Evolutionary conservation across 2,113 vertebrate species (phyloP).

Genomic region (Azemiops feae): DNA sequence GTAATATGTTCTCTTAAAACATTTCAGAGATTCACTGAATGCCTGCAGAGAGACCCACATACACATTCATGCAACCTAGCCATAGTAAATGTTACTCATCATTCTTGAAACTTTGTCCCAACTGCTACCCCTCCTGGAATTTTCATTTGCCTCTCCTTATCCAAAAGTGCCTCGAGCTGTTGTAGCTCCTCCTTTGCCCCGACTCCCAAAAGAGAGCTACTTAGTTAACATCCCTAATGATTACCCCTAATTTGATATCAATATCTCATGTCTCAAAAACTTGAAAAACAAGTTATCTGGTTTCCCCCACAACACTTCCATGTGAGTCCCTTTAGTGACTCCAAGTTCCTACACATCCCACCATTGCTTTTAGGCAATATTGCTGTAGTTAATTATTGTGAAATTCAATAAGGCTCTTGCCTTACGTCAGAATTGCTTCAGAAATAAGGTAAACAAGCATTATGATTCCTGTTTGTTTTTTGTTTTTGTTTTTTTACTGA

Average conservation of each 20-base stretch:
- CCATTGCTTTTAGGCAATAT: neutral
- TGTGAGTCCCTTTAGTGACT: neutral
- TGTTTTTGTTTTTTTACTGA: neutral
- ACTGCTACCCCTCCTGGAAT: neutral
- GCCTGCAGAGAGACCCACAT: neutral
- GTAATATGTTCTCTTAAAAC: neutral
- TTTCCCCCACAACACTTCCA: neutral
- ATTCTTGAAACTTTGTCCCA: neutral
- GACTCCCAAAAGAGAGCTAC: neutral
- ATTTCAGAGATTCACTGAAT: neutral
- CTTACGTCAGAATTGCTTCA: neutral
- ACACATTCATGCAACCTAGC: neutral
- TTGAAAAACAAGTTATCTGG: neutral
- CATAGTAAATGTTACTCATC: neutral
- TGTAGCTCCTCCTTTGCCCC: neutral
- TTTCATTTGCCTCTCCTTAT: neutral
- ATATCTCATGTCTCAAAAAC: neutral
- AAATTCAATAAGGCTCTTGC: neutral
- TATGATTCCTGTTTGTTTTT: neutral
- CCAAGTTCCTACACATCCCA: neutral
- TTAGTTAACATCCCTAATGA: neutral
- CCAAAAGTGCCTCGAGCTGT: slow-evolving; percentile 19
- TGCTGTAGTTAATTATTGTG: neutral
- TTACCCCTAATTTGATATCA: neutral
- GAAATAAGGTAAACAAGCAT: neutral